Evolutionary conservation across 2,113 vertebrate genomes (phyloP).

Genomic region (Odocoileus virginianus): DNA sequence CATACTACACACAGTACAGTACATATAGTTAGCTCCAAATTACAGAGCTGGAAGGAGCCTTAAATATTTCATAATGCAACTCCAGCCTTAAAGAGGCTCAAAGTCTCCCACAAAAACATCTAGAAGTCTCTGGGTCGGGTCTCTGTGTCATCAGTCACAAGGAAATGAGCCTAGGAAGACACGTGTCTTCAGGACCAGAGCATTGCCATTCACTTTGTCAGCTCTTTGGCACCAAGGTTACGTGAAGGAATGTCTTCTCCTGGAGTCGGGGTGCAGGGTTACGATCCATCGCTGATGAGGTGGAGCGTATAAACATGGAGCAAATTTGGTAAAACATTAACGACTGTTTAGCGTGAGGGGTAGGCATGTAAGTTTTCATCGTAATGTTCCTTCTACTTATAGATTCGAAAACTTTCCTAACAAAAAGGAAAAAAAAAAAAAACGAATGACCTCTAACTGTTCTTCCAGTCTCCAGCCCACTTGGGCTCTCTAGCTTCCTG

Average conservation of each 20-base stretch:
- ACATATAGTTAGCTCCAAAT: neutral
- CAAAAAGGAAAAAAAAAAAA: too few species aligned
- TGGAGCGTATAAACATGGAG: neutral
- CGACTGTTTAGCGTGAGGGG: neutral
- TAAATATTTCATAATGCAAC: neutral
- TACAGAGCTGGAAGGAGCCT: neutral
- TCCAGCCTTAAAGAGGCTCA: neutral
- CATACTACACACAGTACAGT: rapidly evolving
- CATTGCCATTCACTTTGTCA: rapidly evolving
- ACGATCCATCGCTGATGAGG: rapidly evolving
- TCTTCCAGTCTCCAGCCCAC: neutral
- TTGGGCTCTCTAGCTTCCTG: neutral
- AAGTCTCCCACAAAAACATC: neutral
- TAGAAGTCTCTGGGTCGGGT: rapidly evolving
- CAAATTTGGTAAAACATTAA: neutral
- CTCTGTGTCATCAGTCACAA: rapidly evolving
- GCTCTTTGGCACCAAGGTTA: neutral
- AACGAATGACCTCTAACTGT: rapidly evolving
- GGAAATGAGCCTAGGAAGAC: neutral
- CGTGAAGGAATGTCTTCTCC: neutral
- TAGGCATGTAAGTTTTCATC: rapidly evolving
- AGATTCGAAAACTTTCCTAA: neutral
- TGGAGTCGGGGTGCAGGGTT: rapidly evolving
- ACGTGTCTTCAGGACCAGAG: rapidly evolving
- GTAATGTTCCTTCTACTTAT: neutral